A percentile compares a stretch with the other conserved stretches of the same genome.
phyloP scores from a whole-genome alignment of 2,113 vertebrate genomes.

The Callithrix jacchus region DNA sequence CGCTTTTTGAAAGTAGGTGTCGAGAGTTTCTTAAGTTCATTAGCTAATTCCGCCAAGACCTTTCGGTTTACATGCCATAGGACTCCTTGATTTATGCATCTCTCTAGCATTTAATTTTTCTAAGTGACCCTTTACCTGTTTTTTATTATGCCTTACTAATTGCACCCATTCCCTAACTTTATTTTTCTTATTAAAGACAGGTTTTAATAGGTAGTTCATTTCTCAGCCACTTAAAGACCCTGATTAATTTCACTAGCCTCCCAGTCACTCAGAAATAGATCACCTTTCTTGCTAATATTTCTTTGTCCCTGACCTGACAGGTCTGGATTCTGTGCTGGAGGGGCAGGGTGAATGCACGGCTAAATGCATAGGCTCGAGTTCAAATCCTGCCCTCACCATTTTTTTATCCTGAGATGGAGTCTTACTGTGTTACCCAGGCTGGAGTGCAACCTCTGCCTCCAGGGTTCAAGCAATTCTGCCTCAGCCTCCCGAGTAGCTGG shows the following conservation, averaged over 20 bases:
- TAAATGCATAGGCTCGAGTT: background rate
- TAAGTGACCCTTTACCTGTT: conserved; percentile 80
- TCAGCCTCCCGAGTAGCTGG: too few relatives aligned
- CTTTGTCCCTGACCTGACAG: background rate
- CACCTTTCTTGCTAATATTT: conserved; percentile 29
- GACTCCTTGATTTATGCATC: conserved; percentile 71
- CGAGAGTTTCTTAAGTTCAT: conserved; percentile 66
- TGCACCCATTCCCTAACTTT: conserved; percentile 75
- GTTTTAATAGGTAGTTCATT: conserved; percentile 73
- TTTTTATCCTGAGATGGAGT: too few relatives aligned
- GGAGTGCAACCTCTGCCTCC: too few relatives aligned
- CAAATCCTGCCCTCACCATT: background rate
- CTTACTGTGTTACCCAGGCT: too few relatives aligned
- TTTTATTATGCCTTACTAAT: conserved; percentile 79
- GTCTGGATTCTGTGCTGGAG: background rate
- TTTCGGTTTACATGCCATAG: background rate
- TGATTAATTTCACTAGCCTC: conserved; percentile 66
- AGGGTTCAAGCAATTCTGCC: too few relatives aligned
- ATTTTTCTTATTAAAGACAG: conserved; percentile 79
- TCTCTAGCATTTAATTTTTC: conserved; percentile 74
- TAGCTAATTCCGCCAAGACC: conserved; percentile 71
- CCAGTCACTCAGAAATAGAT: conserved; percentile 47
- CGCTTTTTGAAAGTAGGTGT: conserved; percentile 29
- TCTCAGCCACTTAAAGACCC: conserved; percentile 60
- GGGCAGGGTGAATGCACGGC: background rate